These are phyloP conservation scores for Irena cyanogastra DNA, from an alignment of 2,113 vertebrate genomes.

Conservation along the genomic window DNA sequence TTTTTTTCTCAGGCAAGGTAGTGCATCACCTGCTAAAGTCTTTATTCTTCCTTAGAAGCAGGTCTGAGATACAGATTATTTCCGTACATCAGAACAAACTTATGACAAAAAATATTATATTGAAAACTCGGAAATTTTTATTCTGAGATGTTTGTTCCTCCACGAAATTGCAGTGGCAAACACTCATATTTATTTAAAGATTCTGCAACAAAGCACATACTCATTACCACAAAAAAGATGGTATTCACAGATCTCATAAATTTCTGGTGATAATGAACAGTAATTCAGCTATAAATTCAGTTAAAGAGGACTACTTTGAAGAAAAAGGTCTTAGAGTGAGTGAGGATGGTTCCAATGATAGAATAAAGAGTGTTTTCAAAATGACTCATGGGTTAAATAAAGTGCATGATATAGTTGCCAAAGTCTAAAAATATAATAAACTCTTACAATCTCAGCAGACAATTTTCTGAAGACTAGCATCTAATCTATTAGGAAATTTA, in stretches of 20 bases:
- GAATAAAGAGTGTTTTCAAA: background rate
- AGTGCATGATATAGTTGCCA: background rate
- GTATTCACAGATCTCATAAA: background rate
- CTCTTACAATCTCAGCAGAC: background rate
- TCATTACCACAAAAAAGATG: background rate
- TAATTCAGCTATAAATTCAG: background rate
- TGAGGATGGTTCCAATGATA: background rate
- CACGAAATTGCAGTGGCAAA: background rate
- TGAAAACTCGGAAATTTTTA: background rate
- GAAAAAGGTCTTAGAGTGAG: background rate
- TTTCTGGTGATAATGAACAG: background rate
- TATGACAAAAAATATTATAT: background rate
- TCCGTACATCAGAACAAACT: background rate
- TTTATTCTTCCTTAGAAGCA: background rate
- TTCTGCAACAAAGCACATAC: background rate
- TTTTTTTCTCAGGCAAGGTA: background rate
- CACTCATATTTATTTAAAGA: background rate
- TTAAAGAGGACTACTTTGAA: background rate
- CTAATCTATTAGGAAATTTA: background rate
- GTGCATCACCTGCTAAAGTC: background rate
- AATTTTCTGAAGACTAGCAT: background rate
- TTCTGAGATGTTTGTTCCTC: background rate
- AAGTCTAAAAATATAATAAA: background rate
- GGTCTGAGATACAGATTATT: background rate
- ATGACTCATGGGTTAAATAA: background rate